Evolutionary conservation across 2,888 invertebrate species (phyloP), one percentile per base, ranked within the genome.

Genomic region (Sinodicranocentrus sp.): DNA sequence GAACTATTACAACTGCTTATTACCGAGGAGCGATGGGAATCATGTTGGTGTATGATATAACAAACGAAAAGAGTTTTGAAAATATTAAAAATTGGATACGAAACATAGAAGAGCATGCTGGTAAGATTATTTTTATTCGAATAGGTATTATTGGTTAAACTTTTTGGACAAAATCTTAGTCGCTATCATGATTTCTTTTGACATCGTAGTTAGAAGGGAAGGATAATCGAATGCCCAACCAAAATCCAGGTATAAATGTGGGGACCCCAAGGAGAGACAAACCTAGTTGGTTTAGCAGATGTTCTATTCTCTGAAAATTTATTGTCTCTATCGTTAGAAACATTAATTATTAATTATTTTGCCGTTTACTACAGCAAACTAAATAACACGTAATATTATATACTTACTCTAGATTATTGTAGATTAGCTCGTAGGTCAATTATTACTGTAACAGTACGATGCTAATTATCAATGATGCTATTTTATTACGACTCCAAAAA

Each of bases 1-100:
- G 98, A 89, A 99, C 99, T 86, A 99, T 99, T 89, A 99, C 99
- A 76, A 99, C 99, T 84, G 98, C 99, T n/a, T 99, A 99, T 91
- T 99, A 99, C 92, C 94, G 99, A 89, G 99, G 99, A 68, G 99
- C 99, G 57, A 99, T 99, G 98, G 99, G 99, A 85, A 99, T 99
- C 89, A 98, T 99, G 97, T 93, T 99, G 88, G 98, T 98, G 48
- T 99, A 99, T 91, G 99, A 99, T 92, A 98, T 99, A 89, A 99
- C 99, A 89, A 98, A 98, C 92, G 98, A 98, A 90, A 98, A 98
- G 92, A 98, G 98, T 89, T 99, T 99, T 92, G 97, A 99, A 91
- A 99, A 99, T 91, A 99, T 99, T 82, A 97, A 98, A 91, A 99
- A 99, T 91, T 99, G 99, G 99, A 97, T 99, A 89, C 93, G 98